These are phyloP conservation scores for Zosterops lateralis DNA, from an alignment of 2,113 vertebrate species.

Conservation along the genomic window DNA sequence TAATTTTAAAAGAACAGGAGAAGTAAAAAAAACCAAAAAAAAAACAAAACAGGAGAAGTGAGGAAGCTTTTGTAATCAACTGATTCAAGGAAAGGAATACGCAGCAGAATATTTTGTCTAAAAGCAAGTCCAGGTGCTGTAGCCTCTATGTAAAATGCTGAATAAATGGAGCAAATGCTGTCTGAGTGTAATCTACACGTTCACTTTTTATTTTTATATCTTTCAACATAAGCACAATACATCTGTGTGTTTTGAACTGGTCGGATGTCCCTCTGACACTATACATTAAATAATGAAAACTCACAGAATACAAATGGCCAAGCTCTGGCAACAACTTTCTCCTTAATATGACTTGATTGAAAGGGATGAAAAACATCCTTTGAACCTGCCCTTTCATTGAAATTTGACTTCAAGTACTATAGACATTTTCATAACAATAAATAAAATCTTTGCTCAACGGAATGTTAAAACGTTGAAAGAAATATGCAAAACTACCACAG, in stretches of 20 bases:
- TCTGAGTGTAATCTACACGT: background rate
- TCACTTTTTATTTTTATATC: background rate
- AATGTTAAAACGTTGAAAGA: background rate
- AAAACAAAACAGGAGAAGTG: background rate
- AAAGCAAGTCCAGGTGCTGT: background rate
- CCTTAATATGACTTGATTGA: background rate
- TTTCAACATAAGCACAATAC: background rate
- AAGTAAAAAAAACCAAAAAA: background rate
- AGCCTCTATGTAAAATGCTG: background rate
- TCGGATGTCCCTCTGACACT: background rate
- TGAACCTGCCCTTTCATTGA: background rate
- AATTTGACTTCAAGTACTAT: background rate
- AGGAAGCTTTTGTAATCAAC: background rate
- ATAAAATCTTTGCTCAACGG: background rate
- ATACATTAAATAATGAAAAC: background rate
- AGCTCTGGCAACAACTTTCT: background rate
- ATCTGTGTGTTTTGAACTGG: background rate
- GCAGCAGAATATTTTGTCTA: background rate
- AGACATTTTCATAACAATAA: background rate
- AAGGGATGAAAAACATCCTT: background rate
- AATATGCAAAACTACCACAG: background rate
- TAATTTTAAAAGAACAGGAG: background rate
- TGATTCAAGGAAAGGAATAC: background rate
- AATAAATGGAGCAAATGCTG: background rate
- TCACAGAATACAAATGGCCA: background rate